Evolutionary conservation across 1,140 invertebrate genomes (phyloP), one percentile per base, ranked within the genome.

Genomic region (Adelges cooleyi): DNA sequence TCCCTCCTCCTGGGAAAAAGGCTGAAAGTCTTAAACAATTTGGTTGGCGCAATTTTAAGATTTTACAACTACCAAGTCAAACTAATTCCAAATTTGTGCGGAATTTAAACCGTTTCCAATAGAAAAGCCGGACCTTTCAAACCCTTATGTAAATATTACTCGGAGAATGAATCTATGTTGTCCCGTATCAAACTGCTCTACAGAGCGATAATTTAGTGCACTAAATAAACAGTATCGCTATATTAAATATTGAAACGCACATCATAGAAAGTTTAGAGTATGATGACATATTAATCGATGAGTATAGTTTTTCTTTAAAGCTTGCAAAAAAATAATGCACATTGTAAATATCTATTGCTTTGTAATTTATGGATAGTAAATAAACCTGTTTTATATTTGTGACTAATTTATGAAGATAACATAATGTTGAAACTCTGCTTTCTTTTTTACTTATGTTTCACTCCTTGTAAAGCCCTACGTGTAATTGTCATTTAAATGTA

Each of bases 201-300:
- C 65, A 15, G 67, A 68, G 46, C 33, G 67, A 27, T 68, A 53
- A 51, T 68, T 68, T 62, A 67, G 48, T 27, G 65, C 67, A 27
- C 59, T 68, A 40, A 66, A 59, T 67, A 13, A 68, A 40, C 29
- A 36, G 56, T 23, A 51, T 49, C 1, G 44, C 40, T 51, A 38
- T 65, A 48, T 44, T 65, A 23, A 27, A 40, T 36, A 42, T 62
- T 23, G 18, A 65, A 15, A 5, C 40, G 22, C 13, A 46, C 33
- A 62, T 62, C 40, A 62, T 38, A 22, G 11, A 18, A 22, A 22
- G 17, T 42, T 56, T 65, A 46, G 29, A 36, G 36, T 65, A 65
- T 23, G 42, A 65, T 29, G 42, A 65, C 8, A 48, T 65, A 40
- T n/a, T n/a, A n/a, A 65, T 65, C 10, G 42, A 65, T 65, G 54